Base-by-base conservation (phyloP, 2,797 vertebrate genomes). In the Oreonectes daqikongensis region DNA sequence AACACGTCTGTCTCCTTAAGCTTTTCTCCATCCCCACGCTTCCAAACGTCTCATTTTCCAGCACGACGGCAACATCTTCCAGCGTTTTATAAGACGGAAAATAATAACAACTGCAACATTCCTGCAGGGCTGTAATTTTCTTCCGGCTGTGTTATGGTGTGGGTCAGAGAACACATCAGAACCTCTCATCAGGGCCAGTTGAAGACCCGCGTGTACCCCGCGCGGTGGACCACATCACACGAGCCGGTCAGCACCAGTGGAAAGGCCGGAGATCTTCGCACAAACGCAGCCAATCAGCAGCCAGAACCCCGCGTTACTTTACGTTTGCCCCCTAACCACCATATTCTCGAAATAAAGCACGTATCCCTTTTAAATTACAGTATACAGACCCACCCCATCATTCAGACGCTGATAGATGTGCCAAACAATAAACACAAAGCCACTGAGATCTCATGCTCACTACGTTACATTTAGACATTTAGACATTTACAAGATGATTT, bases 61-160 rank as follows among this genome's bases (percentile, higher is more conserved):
- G 85, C 88, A 60, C 75, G 68, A 72, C 84, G 86, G 87, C 89
- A 89, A 91, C 83, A 85, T 90, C 85, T 87, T 90, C 80, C 82
- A 87, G 86, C 82, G 85, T 91, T 90, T 92, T 88, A 90, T 86
- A 90, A 86, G 84, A 87, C 86, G 86, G 86, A 91, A 89, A 91
- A 91, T 92, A 92, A 92, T 92, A 93, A 92, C 91, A 94, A 92
- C 90, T 90, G 87, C 84, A 86, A 88, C 91, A 94, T 93, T 94
- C 91, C 92, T 90, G 88, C 88, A 92, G 89, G 90, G 91, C 92
- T 93, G 88, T 94, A 93, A 94, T 93, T 94, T 94, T 92, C 89
- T 92, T 94, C 91, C 91, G 91, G 90, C 88, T 92, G 92, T 91
- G 91, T 94, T 93, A 92, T 93, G 93, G 93, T 93, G 89, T 90